Base-by-base conservation (phyloP, 1,140 invertebrate species). In the Platyura marginata region DNA sequence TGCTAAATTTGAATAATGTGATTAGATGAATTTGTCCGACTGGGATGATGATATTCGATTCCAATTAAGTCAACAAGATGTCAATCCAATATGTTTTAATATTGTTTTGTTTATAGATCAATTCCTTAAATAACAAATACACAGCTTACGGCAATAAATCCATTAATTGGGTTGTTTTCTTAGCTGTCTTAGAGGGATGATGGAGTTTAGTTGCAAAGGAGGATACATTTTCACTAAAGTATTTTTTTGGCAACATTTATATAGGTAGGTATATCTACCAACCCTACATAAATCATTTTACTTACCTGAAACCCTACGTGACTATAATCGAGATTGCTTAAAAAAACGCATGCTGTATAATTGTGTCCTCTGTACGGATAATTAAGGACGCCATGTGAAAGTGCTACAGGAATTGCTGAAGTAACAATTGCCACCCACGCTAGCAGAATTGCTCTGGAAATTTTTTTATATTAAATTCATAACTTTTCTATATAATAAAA, bases 401-500 rank as follows among this genome's bases (percentile, higher is more conserved):
- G 61, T 15, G 83, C 71, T 0, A 82, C 75, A 3, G 88, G 88
- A 18, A 79, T 72, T 3, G 80, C 82, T 18, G 71, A 72, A 20
- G 74, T 71, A 6, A 87, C 61, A 21, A 92, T 83, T 21, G 90
- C 68, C 10, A 79, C 65, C 91, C 90, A 95, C 16, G 77, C 74
- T 46, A 82, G 65, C 18, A 69, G 67, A 46, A 91, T 88, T 20
- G 86, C 85, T 32, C 33, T 76, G 53, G 40, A 72, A 69, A 36
- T n/a, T 9, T 5, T 36, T 36, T 6, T 29, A 29, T 29, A n/a
- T n/a, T n/a, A n/a, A n/a, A n/a, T n/a, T n/a, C n/a, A n/a, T n/a
- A n/a, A n/a, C n/a, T n/a, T n/a, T n/a, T n/a, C n/a, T n/a, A n/a
- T n/a, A n/a, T n/a, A n/a, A n/a, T n/a, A n/a, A n/a, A n/a, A n/a